phyloP scores from a whole-genome alignment of 1,140 invertebrate genomes.

The Reticulitermes speratus region DNA sequence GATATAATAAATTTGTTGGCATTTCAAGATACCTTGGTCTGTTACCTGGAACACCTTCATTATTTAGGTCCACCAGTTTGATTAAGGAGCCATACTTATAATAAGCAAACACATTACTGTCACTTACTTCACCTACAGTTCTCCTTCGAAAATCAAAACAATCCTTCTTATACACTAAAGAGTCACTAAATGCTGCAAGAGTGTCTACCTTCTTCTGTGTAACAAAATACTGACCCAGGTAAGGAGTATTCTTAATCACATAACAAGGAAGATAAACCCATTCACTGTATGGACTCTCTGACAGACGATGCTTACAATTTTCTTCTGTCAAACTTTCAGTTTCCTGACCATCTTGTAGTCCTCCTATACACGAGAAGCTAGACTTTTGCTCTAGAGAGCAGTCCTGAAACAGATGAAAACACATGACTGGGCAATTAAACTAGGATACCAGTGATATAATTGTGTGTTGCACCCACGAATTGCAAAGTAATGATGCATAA shows the following conservation, averaged over 20 bases:
- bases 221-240: conserved; percentile 15
- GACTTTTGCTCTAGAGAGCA: background rate
- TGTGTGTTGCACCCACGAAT: too few relatives aligned
- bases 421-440: background rate
- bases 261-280: background rate
- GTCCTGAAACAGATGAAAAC: background rate
- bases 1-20: background rate
- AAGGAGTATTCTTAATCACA: conserved; percentile 19
- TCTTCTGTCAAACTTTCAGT: background rate
- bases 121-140: background rate
- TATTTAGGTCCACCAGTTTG: background rate
- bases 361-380: background rate
- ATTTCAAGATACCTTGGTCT: background rate
- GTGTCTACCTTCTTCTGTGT: conserved; percentile 17
- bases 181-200: conserved; percentile 6
- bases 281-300: background rate
- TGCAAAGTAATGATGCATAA: too few relatives aligned
- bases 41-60: background rate
- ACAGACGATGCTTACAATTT: background rate
- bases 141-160: background rate
- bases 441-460: too few relatives aligned
- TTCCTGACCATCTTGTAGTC: background rate
- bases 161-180: background rate
- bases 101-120: background rate
- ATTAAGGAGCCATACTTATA: background rate